phyloP scores from a whole-genome alignment of 2,888 invertebrate species.

The Drosophila yooni region DNA sequence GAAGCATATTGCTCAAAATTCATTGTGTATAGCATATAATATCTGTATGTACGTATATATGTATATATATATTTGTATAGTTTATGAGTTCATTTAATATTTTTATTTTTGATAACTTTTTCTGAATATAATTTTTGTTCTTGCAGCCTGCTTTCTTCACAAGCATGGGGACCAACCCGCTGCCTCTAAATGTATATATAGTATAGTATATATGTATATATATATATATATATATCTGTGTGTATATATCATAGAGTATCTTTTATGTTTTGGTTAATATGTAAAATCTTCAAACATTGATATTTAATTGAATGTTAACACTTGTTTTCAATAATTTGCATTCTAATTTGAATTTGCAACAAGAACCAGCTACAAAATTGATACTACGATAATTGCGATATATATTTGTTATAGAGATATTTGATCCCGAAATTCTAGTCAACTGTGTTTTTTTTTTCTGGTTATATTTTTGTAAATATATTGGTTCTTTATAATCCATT shows the following conservation, averaged over 20 bases:
- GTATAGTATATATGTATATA: not conserved
- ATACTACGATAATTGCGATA: constrained; percentile 13
- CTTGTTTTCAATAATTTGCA: constrained; percentile 12
- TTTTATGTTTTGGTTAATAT: constrained; percentile 17
- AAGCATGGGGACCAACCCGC: constrained; percentile 51
- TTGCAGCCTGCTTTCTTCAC: constrained; percentile 28
- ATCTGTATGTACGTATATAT: constrained; percentile 1
- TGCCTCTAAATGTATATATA: constrained; percentile 33
- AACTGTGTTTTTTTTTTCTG: not conserved
- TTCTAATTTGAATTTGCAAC: constrained; percentile 16
- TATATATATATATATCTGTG: not conserved
- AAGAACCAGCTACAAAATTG: constrained; percentile 27
- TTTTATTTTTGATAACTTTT: constrained; percentile 9
- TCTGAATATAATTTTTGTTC: constrained; percentile 20
- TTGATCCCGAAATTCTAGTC: constrained; percentile 25
- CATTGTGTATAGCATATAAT: constrained; percentile 10
- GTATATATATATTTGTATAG: constrained; percentile 19
- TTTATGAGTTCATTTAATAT: constrained; percentile 5
- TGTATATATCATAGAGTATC: not conserved
- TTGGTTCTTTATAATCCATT: not conserved
- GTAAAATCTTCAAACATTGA: constrained; percentile 35
- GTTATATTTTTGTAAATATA: constrained; percentile 3
- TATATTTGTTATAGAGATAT: constrained; percentile 11
- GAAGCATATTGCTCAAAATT: constrained; percentile 23
- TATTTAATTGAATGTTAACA: constrained; percentile 46